Percentiles rank a stretch among this genome's conserved stretches.
phyloP scores from a whole-genome alignment of 2,113 vertebrate species.

The Solea senegalensis region DNA sequence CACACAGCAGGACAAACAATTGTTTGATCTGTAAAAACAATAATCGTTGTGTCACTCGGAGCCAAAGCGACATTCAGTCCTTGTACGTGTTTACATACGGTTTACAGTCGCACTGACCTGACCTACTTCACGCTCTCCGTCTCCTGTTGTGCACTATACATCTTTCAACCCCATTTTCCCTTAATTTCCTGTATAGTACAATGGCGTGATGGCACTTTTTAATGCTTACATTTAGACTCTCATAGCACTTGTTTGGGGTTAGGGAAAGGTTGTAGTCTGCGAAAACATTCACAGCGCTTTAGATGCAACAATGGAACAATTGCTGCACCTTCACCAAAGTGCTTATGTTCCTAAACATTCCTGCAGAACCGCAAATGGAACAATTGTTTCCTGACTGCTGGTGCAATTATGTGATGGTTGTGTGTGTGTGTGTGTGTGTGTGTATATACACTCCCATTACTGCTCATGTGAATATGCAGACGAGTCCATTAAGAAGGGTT shows the following conservation, averaged over 20 bases:
- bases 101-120: background rate
- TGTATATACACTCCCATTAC: background rate
- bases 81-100: conserved; percentile 2
- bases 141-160: too few species aligned
- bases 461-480: background rate
- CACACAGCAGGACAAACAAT: conserved; percentile 25
- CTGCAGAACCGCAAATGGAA: too few species aligned
- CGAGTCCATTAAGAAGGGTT: background rate
- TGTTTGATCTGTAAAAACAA: conserved; percentile 17
- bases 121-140: background rate
- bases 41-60: background rate
- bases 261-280: too few species aligned
- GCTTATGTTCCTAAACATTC: too few species aligned
- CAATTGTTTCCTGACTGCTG: too few species aligned
- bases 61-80: background rate
- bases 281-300: too few species aligned
- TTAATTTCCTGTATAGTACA: background rate
- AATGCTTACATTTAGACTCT: too few species aligned
- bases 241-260: too few species aligned
- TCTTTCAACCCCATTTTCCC: background rate
- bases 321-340: too few species aligned
- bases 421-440: too few species aligned
- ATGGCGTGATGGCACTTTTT: too few species aligned
- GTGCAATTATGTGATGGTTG: background rate
- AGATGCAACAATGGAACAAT: too few species aligned